These are phyloP conservation scores for Alosa sapidissima DNA, from an alignment of 2,797 vertebrate species.

Conservation along the genomic window DNA sequence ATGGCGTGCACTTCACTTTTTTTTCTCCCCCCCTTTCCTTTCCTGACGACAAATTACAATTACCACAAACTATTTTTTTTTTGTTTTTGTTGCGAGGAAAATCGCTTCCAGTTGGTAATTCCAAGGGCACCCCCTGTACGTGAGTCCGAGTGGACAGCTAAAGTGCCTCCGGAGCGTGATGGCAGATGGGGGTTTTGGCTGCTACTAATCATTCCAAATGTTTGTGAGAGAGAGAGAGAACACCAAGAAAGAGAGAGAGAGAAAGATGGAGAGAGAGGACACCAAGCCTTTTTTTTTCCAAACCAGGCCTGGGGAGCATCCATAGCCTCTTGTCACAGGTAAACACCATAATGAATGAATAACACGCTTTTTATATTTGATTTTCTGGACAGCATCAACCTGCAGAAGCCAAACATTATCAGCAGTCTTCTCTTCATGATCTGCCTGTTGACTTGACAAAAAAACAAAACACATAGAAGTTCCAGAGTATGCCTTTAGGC, in stretches of 20 bases:
- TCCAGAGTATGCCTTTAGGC: not conserved
- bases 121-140: constrained; percentile 43
- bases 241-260: not conserved
- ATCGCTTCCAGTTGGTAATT: constrained; percentile 59
- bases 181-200: constrained; percentile 48
- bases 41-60: constrained; percentile 52
- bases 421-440: not conserved
- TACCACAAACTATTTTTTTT: constrained; percentile 35
- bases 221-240: not conserved
- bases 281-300: not conserved
- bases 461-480: not conserved
- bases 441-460: not conserved
- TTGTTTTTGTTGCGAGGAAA: constrained; percentile 33
- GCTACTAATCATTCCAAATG: constrained; percentile 41
- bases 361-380: not conserved
- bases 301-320: not conserved
- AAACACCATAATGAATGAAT: not conserved
- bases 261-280: not conserved
- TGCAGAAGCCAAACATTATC: not conserved
- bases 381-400: not conserved
- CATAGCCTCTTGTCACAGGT: not conserved
- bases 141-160: constrained; percentile 53
- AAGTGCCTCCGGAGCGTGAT: constrained; percentile 42
- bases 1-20: constrained; percentile 38
- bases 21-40: not conserved